A percentile compares a stretch with the other conserved stretches of the same genome.
Evolutionary conservation across 2,113 vertebrate genomes (phyloP).

Genomic region (Clarias gariepinus): DNA sequence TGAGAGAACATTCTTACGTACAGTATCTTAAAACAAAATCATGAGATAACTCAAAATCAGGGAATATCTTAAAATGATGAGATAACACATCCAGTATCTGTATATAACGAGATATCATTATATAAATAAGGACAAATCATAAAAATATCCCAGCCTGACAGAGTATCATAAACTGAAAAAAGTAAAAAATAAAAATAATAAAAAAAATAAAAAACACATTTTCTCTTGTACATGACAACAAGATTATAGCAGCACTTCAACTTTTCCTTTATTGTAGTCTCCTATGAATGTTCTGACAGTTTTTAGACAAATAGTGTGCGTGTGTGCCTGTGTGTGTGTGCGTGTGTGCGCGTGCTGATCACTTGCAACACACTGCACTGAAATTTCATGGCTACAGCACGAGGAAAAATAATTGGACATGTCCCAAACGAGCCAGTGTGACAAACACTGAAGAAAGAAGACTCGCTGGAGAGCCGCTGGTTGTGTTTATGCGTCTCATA

Average conservation of each 20-base stretch:
- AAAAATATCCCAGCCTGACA: too few species aligned
- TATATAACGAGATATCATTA: too few species aligned
- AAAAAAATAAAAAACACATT: too few species aligned
- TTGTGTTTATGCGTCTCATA: neutral
- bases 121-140: too few species aligned
- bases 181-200: too few species aligned
- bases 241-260: neutral
- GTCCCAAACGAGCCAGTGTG: neutral
- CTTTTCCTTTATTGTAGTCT: neutral
- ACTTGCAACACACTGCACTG: neutral
- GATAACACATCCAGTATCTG: too few species aligned
- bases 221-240: too few species aligned
- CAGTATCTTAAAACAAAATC: too few species aligned
- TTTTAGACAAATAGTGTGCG: neutral
- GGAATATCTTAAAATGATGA: too few species aligned
- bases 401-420: neutral
- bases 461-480: neutral
- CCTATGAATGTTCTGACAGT: neutral
- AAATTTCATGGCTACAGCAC: neutral
- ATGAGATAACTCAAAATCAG: too few species aligned
- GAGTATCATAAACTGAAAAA: too few species aligned
- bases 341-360: neutral
- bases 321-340: neutral
- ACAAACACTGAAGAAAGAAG: neutral
- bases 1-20: too few species aligned